Percentiles rank a stretch among this genome's conserved stretches.
These are phyloP conservation scores for Apis laboriosa DNA, from an alignment of 1,140 invertebrate species.

Conservation along the genomic window DNA sequence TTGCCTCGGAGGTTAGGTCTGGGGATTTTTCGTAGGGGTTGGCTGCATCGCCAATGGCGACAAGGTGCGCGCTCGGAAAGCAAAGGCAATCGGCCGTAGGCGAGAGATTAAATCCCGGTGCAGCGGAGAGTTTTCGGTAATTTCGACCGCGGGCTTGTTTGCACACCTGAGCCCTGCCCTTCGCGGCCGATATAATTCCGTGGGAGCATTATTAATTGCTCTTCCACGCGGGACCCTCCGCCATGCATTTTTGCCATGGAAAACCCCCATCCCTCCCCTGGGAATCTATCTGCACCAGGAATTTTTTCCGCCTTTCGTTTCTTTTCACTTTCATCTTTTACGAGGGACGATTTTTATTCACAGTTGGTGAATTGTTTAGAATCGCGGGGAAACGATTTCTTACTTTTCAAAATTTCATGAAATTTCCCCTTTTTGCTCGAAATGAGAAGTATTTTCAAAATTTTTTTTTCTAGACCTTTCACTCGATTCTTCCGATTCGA, in stretches of 20 bases:
- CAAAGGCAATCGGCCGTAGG: conserved; percentile 70
- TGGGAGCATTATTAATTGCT: conserved; percentile 56
- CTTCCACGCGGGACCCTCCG: conserved; percentile 10
- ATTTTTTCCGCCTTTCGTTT: no score
- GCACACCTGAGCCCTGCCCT: conserved; percentile 75
- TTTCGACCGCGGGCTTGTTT: conserved; percentile 77
- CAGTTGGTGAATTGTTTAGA: no score
- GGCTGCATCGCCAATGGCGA: conserved; percentile 44
- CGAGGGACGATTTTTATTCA: no score
- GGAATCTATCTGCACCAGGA: not conserved
- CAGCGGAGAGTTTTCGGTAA: conserved; percentile 70
- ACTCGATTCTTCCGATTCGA: no score
- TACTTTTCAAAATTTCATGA: no score
- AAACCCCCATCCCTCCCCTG: not conserved
- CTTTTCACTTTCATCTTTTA: no score
- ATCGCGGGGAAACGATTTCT: no score
- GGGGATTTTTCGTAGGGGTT: conserved; percentile 15
- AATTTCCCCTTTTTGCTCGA: no score
- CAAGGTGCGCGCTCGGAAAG: conserved; percentile 49
- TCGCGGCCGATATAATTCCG: conserved; percentile 58
- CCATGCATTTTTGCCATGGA: conserved; percentile 5
- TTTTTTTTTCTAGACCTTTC: no score
- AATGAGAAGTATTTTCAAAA: no score
- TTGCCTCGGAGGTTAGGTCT: not conserved
- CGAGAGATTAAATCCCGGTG: conserved; percentile 77